Evolutionary conservation across 2,113 vertebrate genomes (phyloP).

Genomic region (Pardalotus punctatus): DNA sequence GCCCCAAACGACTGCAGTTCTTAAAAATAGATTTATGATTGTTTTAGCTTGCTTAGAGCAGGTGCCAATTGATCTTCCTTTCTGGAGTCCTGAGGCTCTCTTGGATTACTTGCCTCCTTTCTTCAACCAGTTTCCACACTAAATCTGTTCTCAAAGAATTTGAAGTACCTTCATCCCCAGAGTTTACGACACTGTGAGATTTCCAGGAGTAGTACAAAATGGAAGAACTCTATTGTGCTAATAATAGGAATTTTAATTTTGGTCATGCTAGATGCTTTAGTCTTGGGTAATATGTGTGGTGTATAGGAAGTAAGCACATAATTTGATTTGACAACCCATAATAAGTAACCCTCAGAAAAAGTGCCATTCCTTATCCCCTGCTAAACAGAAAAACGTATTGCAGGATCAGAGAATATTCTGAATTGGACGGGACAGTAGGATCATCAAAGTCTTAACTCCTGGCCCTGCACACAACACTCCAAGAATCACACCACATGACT

Average conservation of each 20-base stretch:
- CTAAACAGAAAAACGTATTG: neutral
- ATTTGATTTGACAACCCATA: neutral
- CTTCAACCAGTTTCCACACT: neutral
- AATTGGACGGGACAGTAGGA: neutral
- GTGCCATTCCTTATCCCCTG: neutral
- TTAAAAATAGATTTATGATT: neutral
- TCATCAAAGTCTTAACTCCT: neutral
- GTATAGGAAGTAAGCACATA: neutral
- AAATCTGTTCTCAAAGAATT: neutral
- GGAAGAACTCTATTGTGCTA: neutral
- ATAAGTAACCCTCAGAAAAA: neutral
- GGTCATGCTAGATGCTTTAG: neutral
- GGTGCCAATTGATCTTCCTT: neutral
- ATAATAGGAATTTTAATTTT: neutral
- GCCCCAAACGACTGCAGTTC: neutral
- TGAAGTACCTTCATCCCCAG: neutral
- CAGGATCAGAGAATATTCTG: neutral
- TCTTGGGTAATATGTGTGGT: neutral
- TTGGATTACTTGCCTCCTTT: neutral
- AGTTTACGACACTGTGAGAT: neutral
- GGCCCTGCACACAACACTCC: neutral
- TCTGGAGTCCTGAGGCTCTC: neutral
- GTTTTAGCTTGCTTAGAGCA: neutral
- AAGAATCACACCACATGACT: neutral
- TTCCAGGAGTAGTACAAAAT: neutral